Evolutionary conservation across 2,888 invertebrate species (phyloP), one percentile per base, ranked within the genome.

Genomic region (Corythucha ciliata): DNA sequence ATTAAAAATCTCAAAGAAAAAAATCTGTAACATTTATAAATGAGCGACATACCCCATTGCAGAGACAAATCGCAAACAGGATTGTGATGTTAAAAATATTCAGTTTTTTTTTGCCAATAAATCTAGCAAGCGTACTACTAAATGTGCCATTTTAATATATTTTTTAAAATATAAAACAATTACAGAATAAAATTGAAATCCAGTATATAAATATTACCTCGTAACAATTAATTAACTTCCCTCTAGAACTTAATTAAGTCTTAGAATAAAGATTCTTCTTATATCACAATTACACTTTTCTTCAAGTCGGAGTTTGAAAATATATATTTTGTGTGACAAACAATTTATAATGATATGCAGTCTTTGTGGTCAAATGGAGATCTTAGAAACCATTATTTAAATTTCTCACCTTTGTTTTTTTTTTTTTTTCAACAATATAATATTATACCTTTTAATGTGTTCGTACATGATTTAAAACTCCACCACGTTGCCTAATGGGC

Each of bases 351-450:
- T n/a, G 51, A 51, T 51, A 51, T 51, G 51, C 51, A 51, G 51
- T 51, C 51, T 51, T 51, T 32, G 45, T 51, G 51, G 51, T 51
- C 51, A 51, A 50, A 51, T 51, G 51, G 51, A 51, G 51, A 51
- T 51, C 51, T 45, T 45, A 37, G 42, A 51, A 33, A 3, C 14
- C 14, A 33, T 16, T 6, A 33, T 16, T 16, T 16, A 33, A 5
- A n/a, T n/a, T n/a, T n/a, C n/a, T n/a, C n/a, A n/a, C n/a, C n/a
- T n/a, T n/a, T n/a, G n/a, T n/a, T n/a, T n/a, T n/a, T n/a, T n/a
- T n/a, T n/a, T n/a, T n/a, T 29, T 41, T 8, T 12, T 25, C 4
- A 26, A 42, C 8, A 29, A 29, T 29, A 29, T 29, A 29, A 10
- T 29, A 5, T 33, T 14, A 18, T 14, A 14, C 33, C 18, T 16